Base-by-base conservation (phyloP, 2,888 invertebrate species). In the Mamestra brassicae region DNA sequence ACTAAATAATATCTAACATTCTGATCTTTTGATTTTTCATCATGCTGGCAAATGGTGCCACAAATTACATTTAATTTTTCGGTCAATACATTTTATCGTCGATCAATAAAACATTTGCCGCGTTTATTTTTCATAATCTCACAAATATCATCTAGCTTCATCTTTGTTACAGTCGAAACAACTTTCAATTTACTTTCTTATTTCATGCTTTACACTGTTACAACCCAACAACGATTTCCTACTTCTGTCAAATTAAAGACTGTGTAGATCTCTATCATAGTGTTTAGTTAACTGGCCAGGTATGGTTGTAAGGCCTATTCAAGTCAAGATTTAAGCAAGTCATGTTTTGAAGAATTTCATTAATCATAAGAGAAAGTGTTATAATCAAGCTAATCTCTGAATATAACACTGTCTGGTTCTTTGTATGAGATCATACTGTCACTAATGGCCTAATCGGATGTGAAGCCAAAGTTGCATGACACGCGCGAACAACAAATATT, bases 161-260 rank as follows among this genome's bases (percentile, higher is more conserved):
- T 89, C 85, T 90, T 89, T 88, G 85, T 85, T 74, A 77, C 42
- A 71, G 74, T 74, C 80, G 82, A 85, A 82, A 84, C 82, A 70
- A 87, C 90, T 91, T 92, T 91, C 90, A 90, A 90, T 89, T 90
- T 89, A 84, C 87, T 90, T 90, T 89, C 85, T 87, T 89, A 89
- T 90, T 90, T 86, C 77, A 84, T 80, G 69, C 65, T 80, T 78
- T 80, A 80, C 75, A 78, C 71, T 82, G 82, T 80, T 78, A 83
- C 64, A 84, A 26, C 84, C 80, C 78, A 77, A 81, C 71, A 71
- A 72, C 72, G 70, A 73, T 85, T 88, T 80, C 70, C 74, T 84
- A 80, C 84, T 88, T 84, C 85, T 83, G 79, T 84, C 81, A 80
- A 75, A 85, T 88, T 86, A 80, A 84, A 84, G 78, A 74, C 38